These are phyloP conservation scores for Chaenodraco wilsoni DNA, from an alignment of 2,797 vertebrate genomes.

Conservation along the genomic window DNA sequence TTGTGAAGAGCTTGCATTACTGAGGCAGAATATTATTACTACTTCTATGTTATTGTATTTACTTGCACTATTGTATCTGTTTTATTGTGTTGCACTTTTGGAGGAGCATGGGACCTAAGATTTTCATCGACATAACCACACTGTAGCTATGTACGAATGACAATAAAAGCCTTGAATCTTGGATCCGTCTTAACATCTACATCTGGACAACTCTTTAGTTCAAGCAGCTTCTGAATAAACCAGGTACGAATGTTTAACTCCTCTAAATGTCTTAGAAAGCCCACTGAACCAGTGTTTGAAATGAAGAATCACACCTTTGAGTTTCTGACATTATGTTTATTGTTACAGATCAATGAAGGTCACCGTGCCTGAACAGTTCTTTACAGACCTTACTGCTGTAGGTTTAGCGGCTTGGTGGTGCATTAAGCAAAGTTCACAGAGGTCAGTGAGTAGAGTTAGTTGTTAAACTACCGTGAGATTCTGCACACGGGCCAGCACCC, in stretches of 20 bases:
- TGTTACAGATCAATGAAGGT: conserved; percentile 48
- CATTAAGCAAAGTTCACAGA: conserved; percentile 7
- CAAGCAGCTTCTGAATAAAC: not conserved
- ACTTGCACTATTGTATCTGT: too few relatives aligned
- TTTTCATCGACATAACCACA: too few relatives aligned
- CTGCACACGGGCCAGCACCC: conserved; percentile 3
- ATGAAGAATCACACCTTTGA: conserved; percentile 19
- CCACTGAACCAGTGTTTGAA: not conserved
- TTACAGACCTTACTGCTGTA: conserved; percentile 15
- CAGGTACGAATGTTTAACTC: not conserved
- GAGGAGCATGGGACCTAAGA: too few relatives aligned
- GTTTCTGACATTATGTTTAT: conserved; percentile 57
- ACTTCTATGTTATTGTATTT: too few relatives aligned
- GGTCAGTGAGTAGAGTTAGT: conserved; percentile 29
- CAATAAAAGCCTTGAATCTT: too few relatives aligned
- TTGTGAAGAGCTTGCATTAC: not conserved
- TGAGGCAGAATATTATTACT: not conserved
- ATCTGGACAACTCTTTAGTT: not conserved
- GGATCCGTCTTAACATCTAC: not conserved
- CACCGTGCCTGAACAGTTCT: conserved; percentile 9
- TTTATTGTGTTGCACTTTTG: too few relatives aligned
- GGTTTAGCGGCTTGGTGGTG: conserved; percentile 6
- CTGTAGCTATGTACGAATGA: too few relatives aligned
- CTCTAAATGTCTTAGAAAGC: not conserved
- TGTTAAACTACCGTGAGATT: conserved; percentile 27